Base-by-base conservation (phyloP, 2,888 invertebrate genomes). In the Nomada ruficornis region DNA sequence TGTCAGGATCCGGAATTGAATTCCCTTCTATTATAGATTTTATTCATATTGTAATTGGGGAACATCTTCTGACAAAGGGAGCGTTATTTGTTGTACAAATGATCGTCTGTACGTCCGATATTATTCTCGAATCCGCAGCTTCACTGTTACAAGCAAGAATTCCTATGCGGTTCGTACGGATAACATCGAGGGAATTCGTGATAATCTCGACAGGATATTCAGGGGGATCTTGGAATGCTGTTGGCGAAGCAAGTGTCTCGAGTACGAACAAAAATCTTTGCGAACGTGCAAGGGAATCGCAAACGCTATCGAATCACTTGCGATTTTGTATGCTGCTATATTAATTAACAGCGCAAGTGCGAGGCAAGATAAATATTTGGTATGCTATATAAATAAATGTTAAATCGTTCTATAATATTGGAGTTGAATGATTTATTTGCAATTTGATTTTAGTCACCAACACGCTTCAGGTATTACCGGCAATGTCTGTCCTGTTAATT, bases 31-130 rank as follows among this genome's bases (percentile, higher is more conserved):
- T 60, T 50, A 20, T 2, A 29, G 20, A 62, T 29, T 36, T 52
- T 59, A 59, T 69, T 15, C 69, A 47, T 36, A 60, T 70, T 29
- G 20, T 47, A 60, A 50, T n/a, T 4, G 59, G 29, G 20, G 20
- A 7, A 5, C 7, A 7, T 60, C 26, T 9, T 29, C 18, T 7
- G 36, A 36, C 18, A 15, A 60, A 29, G 29, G 36, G 29, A 36
- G 2, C 29, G 26, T 11, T 23, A 57, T 26, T 50, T 36, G 36
- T 47, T 47, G 47, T 47, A 47, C 15, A 13, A 47, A 52, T 50
- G 29, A 54, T 55, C 36, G 55, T 18, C 26, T 23, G 36, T 1
- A 36, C 10, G 29, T 20, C 1, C 18, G 36, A 55, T 42, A 7
- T 60, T 50, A n/a, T 47, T 29, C 44, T 20, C n/a, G 44, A 59